A percentile compares a stretch with the other conserved stretches of the same genome.
Conservation (phyloP, 2,113 vertebrate species). For the Craseonycteris thonglongyai region DNA sequence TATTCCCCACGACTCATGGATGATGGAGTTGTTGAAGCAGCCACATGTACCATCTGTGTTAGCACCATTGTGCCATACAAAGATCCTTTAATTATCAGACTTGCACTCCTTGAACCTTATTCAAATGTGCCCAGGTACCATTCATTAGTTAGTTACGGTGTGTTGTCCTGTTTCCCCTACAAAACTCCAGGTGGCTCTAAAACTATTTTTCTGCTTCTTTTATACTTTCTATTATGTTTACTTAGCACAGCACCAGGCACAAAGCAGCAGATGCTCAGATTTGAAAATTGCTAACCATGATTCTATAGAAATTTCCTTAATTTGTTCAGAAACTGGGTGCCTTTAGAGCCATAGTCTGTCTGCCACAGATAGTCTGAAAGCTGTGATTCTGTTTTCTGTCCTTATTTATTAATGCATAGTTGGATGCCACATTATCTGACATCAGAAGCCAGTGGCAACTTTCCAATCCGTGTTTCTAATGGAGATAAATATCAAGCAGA, state of each 20-base stretch:
- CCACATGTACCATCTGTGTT: accelerated
- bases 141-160: not conserved
- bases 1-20: not conserved
- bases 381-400: constrained; percentile 40
- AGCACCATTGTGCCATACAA: not conserved
- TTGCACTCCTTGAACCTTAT: not conserved
- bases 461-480: constrained; percentile 48
- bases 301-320: not conserved
- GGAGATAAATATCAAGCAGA: constrained; percentile 50
- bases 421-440: constrained; percentile 36
- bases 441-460: constrained; percentile 58
- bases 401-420: constrained; percentile 48
- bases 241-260: not conserved
- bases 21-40: not conserved
- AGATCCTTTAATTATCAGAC: not conserved
- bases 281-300: not conserved
- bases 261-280: not conserved
- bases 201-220: not conserved
- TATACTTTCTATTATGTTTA: not conserved
- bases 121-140: accelerated
- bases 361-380: not conserved
- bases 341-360: not conserved
- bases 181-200: not conserved
- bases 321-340: not conserved
- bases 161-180: not conserved